Percentiles rank a stretch among this genome's conserved stretches.
phyloP scores from a whole-genome alignment of 2,797 vertebrate genomes.

The Luscinia luscinia region DNA sequence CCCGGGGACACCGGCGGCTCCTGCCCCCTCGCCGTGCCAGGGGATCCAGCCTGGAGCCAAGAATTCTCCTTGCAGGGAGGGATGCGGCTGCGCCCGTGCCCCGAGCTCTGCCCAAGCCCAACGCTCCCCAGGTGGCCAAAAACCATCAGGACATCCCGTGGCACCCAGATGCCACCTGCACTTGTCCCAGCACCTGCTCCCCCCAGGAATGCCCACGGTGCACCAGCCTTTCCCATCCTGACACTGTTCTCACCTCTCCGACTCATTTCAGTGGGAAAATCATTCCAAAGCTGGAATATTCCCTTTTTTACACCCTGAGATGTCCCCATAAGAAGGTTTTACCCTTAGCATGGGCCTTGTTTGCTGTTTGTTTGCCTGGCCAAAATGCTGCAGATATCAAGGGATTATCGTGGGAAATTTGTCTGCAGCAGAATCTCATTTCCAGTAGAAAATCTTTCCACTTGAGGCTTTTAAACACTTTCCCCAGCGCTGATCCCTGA shows the following conservation, averaged over 20 bases:
- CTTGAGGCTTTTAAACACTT: not conserved
- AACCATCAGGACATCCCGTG: not conserved
- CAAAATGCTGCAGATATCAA: not conserved
- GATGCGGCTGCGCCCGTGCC: rapidly evolving
- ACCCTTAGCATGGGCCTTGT: not conserved
- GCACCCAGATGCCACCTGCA: not conserved
- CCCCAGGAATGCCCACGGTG: not conserved
- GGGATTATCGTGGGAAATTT: not conserved
- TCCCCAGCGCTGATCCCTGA: not conserved
- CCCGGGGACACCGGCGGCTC: not conserved
- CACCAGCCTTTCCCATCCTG: not conserved
- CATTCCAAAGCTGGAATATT: not conserved
- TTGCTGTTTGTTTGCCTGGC: not conserved
- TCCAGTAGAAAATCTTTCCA: not conserved
- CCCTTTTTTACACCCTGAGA: not conserved
- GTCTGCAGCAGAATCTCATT: not conserved
- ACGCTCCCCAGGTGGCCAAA: rapidly evolving
- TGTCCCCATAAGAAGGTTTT: not conserved
- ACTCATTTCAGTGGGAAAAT: not conserved
- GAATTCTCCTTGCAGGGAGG: not conserved
- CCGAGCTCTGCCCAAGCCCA: not conserved
- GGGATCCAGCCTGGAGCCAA: not conserved
- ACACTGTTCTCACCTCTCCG: rapidly evolving
- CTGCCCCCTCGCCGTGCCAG: rapidly evolving
- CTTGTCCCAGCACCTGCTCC: not conserved